phyloP scores from a whole-genome alignment of 2,888 invertebrate species.

The Xanthia icteritia region DNA sequence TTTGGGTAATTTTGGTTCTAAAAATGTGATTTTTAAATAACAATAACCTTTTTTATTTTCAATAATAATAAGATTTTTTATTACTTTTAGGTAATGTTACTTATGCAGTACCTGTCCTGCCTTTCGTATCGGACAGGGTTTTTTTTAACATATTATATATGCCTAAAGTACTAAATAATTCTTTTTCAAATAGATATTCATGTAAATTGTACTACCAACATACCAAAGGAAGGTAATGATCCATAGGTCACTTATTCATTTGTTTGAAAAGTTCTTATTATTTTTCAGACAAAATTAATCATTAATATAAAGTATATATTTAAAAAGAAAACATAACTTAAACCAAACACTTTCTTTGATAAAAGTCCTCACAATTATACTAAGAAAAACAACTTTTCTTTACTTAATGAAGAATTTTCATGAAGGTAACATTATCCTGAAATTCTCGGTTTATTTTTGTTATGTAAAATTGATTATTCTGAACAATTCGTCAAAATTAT shows the following conservation, averaged over 20 bases:
- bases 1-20: too few species aligned
- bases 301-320: not conserved
- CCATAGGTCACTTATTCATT: not conserved
- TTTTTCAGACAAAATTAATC: not conserved
- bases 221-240: not conserved
- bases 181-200: not conserved
- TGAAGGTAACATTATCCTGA: slow-evolving; percentile 8
- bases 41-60: too few species aligned
- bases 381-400: not conserved
- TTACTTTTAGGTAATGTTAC: too few species aligned
- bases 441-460: not conserved
- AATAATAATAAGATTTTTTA: too few species aligned
- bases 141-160: too few species aligned
- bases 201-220: too few species aligned
- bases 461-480: slow-evolving; percentile 11
- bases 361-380: not conserved
- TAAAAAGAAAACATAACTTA: not conserved
- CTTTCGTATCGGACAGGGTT: too few species aligned
- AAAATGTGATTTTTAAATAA: too few species aligned
- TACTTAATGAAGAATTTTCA: not conserved
- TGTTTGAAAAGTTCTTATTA: not conserved
- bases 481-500: not conserved
- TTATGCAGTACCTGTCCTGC: too few species aligned
- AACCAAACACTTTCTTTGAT: slow-evolving; percentile 5
- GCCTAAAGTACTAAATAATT: not conserved